These are phyloP conservation scores for Xylota sylvarum DNA, from an alignment of 2,888 invertebrate genomes.

Conservation along the genomic window DNA sequence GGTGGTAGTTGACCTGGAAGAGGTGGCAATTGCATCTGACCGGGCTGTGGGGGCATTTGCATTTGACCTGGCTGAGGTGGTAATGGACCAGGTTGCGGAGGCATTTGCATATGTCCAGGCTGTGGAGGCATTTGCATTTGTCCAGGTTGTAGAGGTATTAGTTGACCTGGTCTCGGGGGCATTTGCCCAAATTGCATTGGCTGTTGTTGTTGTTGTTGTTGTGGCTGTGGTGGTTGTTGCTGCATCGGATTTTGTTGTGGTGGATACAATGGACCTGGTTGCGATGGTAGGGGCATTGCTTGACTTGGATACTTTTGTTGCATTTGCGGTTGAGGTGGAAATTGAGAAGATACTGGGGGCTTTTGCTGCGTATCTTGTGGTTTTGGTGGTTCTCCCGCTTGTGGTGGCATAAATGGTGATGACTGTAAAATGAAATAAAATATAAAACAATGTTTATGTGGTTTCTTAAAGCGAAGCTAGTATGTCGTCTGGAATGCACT, in stretches of 20 bases:
- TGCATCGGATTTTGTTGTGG: conserved; percentile 52
- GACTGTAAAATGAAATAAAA: conserved; percentile 30
- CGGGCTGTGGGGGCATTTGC: conserved; percentile 76
- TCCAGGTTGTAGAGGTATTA: conserved; percentile 71
- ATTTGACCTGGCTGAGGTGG: conserved; percentile 74
- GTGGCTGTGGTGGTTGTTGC: conserved; percentile 67
- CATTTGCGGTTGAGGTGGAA: conserved; percentile 49
- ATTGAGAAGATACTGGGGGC: conserved; percentile 21
- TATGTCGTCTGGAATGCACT: too few species aligned
- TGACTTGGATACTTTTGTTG: conserved; percentile 65
- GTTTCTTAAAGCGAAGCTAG: background rate
- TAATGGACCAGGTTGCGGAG: conserved; percentile 11
- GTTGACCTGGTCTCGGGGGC: conserved; percentile 77
- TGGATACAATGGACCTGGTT: conserved; percentile 54
- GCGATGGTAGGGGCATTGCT: conserved; percentile 53
- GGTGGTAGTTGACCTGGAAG: conserved; percentile 79
- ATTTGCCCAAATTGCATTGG: conserved; percentile 75
- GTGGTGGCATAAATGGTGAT: conserved; percentile 67
- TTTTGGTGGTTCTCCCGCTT: conserved; percentile 46
- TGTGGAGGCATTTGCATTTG: conserved; percentile 34
- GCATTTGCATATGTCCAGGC: conserved; percentile 75
- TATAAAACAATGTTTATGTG: background rate
- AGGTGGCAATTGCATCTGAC: conserved; percentile 75
- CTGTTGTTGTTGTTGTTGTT: conserved; percentile 16
- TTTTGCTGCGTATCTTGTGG: conserved; percentile 60